These are phyloP conservation scores for Drosophila murphyi DNA, from an alignment of 1,140 invertebrate species.

Conservation along the genomic window DNA sequence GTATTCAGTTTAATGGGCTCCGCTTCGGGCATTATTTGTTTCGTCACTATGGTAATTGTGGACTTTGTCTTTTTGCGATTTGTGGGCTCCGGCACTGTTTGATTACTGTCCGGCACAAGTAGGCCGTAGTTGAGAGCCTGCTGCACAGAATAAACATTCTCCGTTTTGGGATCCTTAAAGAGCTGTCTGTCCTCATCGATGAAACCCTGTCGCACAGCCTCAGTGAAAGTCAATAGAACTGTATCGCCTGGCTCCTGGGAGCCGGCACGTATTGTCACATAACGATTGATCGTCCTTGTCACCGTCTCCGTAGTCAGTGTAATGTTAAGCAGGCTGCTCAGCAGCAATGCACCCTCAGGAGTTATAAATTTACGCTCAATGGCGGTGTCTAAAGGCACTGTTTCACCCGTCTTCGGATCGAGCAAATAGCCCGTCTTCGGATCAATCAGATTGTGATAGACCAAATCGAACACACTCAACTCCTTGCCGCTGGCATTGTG, in stretches of 20 bases:
- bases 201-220: constrained; percentile 91
- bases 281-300: constrained; percentile 92
- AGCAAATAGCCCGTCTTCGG: constrained; percentile 93
- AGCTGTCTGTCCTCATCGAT: constrained; percentile 92
- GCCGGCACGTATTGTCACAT: constrained; percentile 88
- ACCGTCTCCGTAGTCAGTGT: constrained; percentile 93
- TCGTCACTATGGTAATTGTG: constrained; percentile 84
- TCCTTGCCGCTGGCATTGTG: constrained; percentile 89
- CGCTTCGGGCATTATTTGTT: constrained; percentile 76
- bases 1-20: constrained; percentile 85
- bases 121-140: constrained; percentile 91
- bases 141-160: constrained; percentile 91
- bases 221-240: constrained; percentile 90
- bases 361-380: constrained; percentile 93
- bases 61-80: constrained; percentile 84
- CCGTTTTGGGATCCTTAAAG: constrained; percentile 92
- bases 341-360: constrained; percentile 92
- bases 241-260: constrained; percentile 86
- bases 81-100: constrained; percentile 63
- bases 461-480: constrained; percentile 93
- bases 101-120: constrained; percentile 87
- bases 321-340: constrained; percentile 93
- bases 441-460: constrained; percentile 92
- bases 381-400: constrained; percentile 93
- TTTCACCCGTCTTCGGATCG: constrained; percentile 90